Base-by-base conservation (phyloP, 2,888 invertebrate genomes). In the Drepanosiphum platanoidis region DNA sequence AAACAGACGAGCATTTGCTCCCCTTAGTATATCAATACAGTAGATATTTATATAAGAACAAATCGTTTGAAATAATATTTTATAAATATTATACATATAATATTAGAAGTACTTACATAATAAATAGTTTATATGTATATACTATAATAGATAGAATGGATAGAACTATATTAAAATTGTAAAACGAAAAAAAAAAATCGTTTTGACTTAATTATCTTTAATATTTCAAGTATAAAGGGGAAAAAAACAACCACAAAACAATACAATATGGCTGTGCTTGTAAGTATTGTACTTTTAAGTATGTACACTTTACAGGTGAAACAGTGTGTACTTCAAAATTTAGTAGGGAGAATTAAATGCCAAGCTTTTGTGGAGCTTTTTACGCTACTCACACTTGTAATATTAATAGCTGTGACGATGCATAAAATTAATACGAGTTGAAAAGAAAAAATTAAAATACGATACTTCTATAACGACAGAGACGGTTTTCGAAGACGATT, bases 181-280 rank as follows among this genome's bases (percentile, higher is more conserved):
- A n/a, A n/a, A n/a, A n/a, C n/a, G n/a, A n/a, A n/a, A n/a, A n/a
- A n/a, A n/a, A n/a, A n/a, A n/a, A n/a, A n/a, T n/a, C n/a, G n/a
- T n/a, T n/a, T n/a, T n/a, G n/a, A n/a, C n/a, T n/a, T n/a, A n/a
- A n/a, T 52, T 22, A 52, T 52, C 52, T 52, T 52, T 52, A 52
- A 52, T 52, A 52, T 52, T 52, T 52, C 52, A 52, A 52, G 52
- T 52, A n/a, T n/a, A n/a, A n/a, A n/a, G n/a, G n/a, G n/a, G n/a
- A n/a, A n/a, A n/a, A n/a, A n/a, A n/a, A n/a, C n/a, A n/a, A n/a
- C n/a, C n/a, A n/a, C n/a, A n/a, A n/a, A n/a, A n/a, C n/a, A n/a
- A n/a, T n/a, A n/a, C n/a, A n/a, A n/a, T n/a, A n/a, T n/a, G n/a
- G n/a, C n/a, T n/a, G n/a, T n/a, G n/a, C n/a, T n/a, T n/a, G n/a